Percentiles rank a stretch among this genome's conserved stretches.
phyloP scores from a whole-genome alignment of 2,888 invertebrate genomes.

The Erannis defoliaria region DNA sequence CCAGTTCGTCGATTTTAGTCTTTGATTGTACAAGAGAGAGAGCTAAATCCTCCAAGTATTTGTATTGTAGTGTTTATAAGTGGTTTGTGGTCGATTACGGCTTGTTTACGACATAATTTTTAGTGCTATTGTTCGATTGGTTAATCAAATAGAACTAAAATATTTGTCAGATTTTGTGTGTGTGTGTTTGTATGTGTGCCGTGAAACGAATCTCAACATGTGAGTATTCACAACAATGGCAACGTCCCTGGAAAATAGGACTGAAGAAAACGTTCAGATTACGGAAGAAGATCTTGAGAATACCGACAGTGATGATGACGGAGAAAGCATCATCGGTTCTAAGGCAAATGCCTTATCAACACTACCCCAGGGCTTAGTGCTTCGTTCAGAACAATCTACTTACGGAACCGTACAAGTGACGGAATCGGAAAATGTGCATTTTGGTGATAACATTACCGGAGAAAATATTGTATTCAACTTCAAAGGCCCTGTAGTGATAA shows the following conservation, averaged over 20 bases:
- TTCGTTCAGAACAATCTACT: conserved; percentile 54
- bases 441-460: conserved; percentile 76
- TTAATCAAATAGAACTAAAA: background rate
- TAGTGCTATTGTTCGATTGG: background rate
- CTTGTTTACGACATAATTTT: no score
- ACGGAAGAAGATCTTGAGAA: conserved; percentile 53
- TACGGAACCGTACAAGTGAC: conserved; percentile 88
- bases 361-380: conserved; percentile 59
- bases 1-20: no score
- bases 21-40: no score
- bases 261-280: conserved; percentile 64
- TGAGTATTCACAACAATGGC: conserved; percentile 56
- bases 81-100: no score
- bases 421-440: conserved; percentile 90
- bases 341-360: conserved; percentile 48
- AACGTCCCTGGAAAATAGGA: background rate
- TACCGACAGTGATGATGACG: conserved; percentile 62
- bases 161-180: background rate
- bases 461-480: conserved; percentile 89
- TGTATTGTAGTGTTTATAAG: no score
- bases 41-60: no score
- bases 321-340: conserved; percentile 22
- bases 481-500: conserved; percentile 92
- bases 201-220: conserved; percentile 23
- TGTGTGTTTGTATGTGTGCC: no score